These are phyloP conservation scores for Aporrectodea caliginosa DNA, from an alignment of 1,140 invertebrate species.

Conservation along the genomic window DNA sequence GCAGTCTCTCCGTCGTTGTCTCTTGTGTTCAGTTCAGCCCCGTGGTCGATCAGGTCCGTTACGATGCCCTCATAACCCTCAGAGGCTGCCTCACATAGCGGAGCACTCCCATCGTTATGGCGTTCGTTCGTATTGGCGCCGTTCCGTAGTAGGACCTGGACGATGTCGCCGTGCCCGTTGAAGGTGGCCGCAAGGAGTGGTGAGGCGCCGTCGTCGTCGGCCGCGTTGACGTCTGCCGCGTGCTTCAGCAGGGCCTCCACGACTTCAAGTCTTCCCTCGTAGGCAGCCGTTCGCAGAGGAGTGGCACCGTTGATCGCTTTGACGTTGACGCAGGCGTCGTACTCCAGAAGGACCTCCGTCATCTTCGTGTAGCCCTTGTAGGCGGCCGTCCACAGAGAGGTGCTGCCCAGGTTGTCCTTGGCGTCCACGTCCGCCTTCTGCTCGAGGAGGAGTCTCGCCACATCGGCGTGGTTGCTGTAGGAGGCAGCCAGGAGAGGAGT, in stretches of 20 bases:
- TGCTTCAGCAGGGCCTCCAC: constrained; percentile 82
- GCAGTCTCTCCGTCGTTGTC: constrained; percentile 91
- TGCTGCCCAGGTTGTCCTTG: constrained; percentile 86
- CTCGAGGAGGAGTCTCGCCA: constrained; percentile 66
- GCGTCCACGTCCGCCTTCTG: constrained; percentile 70
- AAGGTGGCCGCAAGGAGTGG: constrained; percentile 87
- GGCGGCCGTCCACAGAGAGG: constrained; percentile 82
- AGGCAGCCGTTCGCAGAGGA: constrained; percentile 71
- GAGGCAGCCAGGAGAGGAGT: neutral
- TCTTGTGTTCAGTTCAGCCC: constrained; percentile 68
- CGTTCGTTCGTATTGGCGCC: constrained; percentile 84
- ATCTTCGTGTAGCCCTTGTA: constrained; percentile 63
- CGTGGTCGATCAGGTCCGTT: constrained; percentile 42
- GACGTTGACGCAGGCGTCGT: constrained; percentile 80
- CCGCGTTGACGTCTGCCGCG: constrained; percentile 65
- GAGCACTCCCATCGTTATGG: constrained; percentile 69
- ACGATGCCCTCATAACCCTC: constrained; percentile 51
- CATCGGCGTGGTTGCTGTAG: constrained; percentile 27
- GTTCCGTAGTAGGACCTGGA: constrained; percentile 75
- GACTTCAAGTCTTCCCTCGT: constrained; percentile 76
- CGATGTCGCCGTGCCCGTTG: constrained; percentile 72
- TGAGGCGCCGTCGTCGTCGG: constrained; percentile 77
- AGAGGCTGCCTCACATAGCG: constrained; percentile 50
- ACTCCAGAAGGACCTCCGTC: constrained; percentile 77
- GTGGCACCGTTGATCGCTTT: constrained; percentile 88